Evolutionary conservation across 1,140 invertebrate species (phyloP).

Genomic region (Drosophila neocordata): DNA sequence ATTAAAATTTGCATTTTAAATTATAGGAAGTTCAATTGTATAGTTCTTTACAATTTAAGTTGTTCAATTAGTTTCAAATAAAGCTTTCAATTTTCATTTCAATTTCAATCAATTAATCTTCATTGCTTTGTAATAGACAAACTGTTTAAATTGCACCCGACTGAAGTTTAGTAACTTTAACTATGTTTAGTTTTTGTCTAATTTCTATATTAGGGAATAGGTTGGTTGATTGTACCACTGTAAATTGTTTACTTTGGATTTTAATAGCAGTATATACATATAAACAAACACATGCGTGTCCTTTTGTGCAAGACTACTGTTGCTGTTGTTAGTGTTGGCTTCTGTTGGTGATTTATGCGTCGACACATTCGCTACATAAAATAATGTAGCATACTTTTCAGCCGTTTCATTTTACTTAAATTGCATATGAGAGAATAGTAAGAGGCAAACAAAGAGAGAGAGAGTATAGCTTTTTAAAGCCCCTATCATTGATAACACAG

Average conservation of each 20-base stretch:
- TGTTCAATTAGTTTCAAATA: too few relatives aligned
- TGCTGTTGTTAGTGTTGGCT: neutral
- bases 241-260: constrained; percentile 15
- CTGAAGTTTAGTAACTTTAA: neutral
- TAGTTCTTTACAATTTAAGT: too few relatives aligned
- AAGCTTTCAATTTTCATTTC: too few relatives aligned
- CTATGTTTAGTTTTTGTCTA: neutral
- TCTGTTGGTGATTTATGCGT: constrained; percentile 31
- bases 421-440: neutral
- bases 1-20: too few relatives aligned
- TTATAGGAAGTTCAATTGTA: too few relatives aligned
- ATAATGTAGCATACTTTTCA: constrained; percentile 37
- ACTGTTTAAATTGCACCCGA: neutral
- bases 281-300: neutral
- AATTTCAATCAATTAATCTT: too few relatives aligned
- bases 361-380: constrained; percentile 31
- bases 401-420: constrained; percentile 27
- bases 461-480: neutral
- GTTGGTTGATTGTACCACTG: neutral
- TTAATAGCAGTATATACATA: neutral
- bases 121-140: neutral
- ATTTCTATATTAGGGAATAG: neutral
- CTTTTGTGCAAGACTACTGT: neutral
- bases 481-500: neutral
- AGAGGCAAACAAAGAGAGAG: neutral